Conservation (phyloP, 1,140 invertebrate species). For the Meteorus sp. region DNA sequence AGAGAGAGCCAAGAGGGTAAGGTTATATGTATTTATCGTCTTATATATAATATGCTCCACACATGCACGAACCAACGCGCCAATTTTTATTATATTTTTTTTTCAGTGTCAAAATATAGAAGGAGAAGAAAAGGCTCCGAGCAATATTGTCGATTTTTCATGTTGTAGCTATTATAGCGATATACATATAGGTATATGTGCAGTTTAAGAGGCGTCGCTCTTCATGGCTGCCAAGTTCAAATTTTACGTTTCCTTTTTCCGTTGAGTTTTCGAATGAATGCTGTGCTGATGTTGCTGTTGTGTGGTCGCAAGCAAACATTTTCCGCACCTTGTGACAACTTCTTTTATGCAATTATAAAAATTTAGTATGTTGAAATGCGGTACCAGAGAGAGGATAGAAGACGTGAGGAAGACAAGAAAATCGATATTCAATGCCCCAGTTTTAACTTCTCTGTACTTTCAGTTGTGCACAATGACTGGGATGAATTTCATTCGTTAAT, state of each 20-base stretch:
- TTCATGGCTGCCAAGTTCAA: background rate
- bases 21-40: slow-evolving; percentile 16
- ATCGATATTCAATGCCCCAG: too few relatives aligned
- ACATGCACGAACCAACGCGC: slow-evolving; percentile 9
- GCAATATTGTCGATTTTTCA: slow-evolving; percentile 56
- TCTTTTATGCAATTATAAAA: too few relatives aligned
- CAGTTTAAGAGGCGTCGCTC: background rate
- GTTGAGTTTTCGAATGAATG: too few relatives aligned
- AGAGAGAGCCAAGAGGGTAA: slow-evolving; percentile 19
- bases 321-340: too few relatives aligned
- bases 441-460: too few relatives aligned
- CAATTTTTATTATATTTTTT: slow-evolving; percentile 47
- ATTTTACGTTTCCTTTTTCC: slow-evolving; percentile 7
- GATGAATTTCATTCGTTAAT: too few relatives aligned
- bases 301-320: too few relatives aligned
- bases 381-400: too few relatives aligned
- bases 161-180: slow-evolving; percentile 41
- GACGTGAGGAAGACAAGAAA: too few relatives aligned
- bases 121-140: slow-evolving; percentile 29
- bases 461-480: too few relatives aligned
- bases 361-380: too few relatives aligned
- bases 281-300: too few relatives aligned
- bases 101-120: slow-evolving; percentile 53
- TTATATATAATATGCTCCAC: background rate
- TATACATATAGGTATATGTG: background rate